Evolutionary conservation across 2,888 invertebrate species (phyloP).

Genomic region (Zonitis immaculata): DNA sequence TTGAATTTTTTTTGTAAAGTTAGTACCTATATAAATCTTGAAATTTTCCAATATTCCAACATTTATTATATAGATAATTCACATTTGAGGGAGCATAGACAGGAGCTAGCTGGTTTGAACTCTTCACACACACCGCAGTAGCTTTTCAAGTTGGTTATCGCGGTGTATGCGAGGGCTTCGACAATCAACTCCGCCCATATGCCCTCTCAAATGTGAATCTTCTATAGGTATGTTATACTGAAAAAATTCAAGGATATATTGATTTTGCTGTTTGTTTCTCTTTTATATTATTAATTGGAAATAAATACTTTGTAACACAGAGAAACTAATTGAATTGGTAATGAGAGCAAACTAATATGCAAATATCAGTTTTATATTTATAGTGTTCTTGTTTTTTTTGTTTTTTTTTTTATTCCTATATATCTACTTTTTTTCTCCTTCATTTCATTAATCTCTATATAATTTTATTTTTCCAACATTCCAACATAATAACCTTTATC

Average conservation of each 20-base stretch:
- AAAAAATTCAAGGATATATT: background rate
- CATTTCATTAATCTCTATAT: background rate
- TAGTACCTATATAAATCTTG: too few species aligned
- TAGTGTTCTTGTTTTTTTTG: background rate
- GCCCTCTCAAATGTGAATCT: too few species aligned
- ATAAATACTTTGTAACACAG: background rate
- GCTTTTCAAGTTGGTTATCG: too few species aligned
- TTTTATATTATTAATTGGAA: background rate
- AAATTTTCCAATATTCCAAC: too few species aligned
- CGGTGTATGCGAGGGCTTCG: too few species aligned
- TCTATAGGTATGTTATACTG: too few species aligned
- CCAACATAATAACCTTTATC: slow-evolving; percentile 1
- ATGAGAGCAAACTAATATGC: background rate
- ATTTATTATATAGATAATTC: too few species aligned
- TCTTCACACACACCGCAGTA: too few species aligned
- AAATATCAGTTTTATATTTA: slow-evolving; percentile 1
- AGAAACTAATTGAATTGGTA: background rate
- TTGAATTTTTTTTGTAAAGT: too few species aligned
- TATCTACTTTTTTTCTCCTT: background rate
- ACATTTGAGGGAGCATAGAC: too few species aligned
- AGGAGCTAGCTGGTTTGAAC: too few species aligned
- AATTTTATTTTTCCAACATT: slow-evolving; percentile 1
- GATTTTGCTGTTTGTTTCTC: background rate
- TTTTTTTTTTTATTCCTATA: background rate
- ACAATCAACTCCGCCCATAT: too few species aligned